Conservation (phyloP, 2,113 vertebrate genomes). For the Cololabis saira region DNA sequence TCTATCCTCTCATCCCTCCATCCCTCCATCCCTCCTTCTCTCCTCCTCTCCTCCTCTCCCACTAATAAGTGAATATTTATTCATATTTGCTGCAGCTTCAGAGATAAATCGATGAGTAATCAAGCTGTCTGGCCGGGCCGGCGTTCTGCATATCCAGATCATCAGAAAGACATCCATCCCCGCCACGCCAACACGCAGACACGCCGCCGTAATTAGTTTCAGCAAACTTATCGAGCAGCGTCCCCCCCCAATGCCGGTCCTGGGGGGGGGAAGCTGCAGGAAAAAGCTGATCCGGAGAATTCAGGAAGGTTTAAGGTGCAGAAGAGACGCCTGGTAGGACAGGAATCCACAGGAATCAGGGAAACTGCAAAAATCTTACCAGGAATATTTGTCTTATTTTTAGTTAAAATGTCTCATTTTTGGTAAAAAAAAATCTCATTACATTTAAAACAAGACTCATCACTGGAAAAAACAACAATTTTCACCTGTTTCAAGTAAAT, state of each 20-base stretch:
- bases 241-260: too few relatives aligned
- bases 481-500: too few relatives aligned
- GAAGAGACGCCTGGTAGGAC: slow-evolving; percentile 2
- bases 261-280: too few relatives aligned
- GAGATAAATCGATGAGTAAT: slow-evolving; percentile 84
- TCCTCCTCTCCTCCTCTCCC: slow-evolving; percentile 42
- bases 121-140: slow-evolving; percentile 70
- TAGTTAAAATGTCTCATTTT: too few relatives aligned
- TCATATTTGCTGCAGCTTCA: slow-evolving; percentile 78
- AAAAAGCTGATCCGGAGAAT: slow-evolving; percentile 52
- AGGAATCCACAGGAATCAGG: neutral
- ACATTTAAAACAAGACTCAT: too few relatives aligned
- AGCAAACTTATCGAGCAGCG: slow-evolving; percentile 87
- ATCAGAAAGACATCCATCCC: slow-evolving; percentile 92
- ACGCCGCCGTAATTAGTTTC: slow-evolving; percentile 91
- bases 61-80: slow-evolving; percentile 78
- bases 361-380: too few relatives aligned
- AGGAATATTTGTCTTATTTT: too few relatives aligned
- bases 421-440: too few relatives aligned
- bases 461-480: too few relatives aligned
- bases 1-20: too few relatives aligned
- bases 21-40: too few relatives aligned
- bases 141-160: slow-evolving; percentile 87
- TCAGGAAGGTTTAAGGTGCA: slow-evolving; percentile 16
- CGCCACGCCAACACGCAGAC: slow-evolving; percentile 80